Percentiles rank a stretch among this genome's conserved stretches.
Evolutionary conservation across 2,888 invertebrate genomes (phyloP).

Genomic region (Cynaeus angustus): DNA sequence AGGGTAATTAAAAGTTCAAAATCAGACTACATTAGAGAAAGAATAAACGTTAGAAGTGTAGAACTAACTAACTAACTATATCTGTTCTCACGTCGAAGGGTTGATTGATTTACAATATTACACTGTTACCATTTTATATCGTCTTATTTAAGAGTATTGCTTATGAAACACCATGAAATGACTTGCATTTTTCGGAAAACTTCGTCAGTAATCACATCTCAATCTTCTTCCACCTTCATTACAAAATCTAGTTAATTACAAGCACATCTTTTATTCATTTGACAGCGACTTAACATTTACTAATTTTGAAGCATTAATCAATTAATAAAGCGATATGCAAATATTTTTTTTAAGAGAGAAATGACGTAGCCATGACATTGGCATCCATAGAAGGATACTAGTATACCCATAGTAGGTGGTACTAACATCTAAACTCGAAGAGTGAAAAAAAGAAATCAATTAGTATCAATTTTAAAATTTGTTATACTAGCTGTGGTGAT

Average conservation of each 20-base stretch:
- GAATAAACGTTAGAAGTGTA: too few relatives aligned
- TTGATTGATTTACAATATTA: too few relatives aligned
- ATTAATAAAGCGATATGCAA: constrained; percentile 28
- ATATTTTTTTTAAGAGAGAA: constrained; percentile 23
- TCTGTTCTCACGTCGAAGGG: too few relatives aligned
- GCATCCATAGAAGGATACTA: constrained; percentile 39
- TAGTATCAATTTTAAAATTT: neutral
- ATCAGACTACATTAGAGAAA: too few relatives aligned
- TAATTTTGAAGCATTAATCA: constrained; percentile 29
- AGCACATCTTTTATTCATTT: constrained; percentile 6
- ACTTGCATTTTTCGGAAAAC: neutral
- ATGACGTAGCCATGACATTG: constrained; percentile 45
- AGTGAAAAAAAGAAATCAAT: neutral
- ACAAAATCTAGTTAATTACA: constrained; percentile 2
- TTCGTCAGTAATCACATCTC: neutral
- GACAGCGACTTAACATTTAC: constrained; percentile 4
- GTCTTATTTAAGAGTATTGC: too few relatives aligned
- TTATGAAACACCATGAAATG: too few relatives aligned
- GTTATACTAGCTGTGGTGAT: neutral
- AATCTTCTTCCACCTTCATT: neutral
- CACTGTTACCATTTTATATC: too few relatives aligned
- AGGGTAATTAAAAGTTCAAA: too few relatives aligned
- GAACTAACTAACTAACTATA: too few relatives aligned
- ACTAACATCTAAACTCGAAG: neutral
- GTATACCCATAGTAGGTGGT: constrained; percentile 26